Conservation (phyloP, 2,797 vertebrate genomes). For the Onychomys leucogaster region DNA sequence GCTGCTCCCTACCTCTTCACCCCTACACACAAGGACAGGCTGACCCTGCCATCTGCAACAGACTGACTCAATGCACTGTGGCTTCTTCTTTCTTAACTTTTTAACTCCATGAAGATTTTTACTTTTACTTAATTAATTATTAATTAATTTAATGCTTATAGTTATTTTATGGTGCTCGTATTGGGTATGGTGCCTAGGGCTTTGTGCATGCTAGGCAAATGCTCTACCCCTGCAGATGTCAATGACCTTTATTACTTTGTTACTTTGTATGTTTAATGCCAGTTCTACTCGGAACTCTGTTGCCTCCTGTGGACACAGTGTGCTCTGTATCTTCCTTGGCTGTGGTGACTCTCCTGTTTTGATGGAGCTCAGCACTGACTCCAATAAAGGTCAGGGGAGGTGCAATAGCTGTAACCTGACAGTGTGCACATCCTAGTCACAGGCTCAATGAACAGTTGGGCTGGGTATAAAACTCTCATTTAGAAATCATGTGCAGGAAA, state of each 20-base stretch:
- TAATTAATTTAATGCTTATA: background rate
- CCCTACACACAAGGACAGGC: too few relatives aligned
- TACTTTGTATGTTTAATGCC: background rate
- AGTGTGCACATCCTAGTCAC: too few relatives aligned
- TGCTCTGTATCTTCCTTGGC: fast-evolving
- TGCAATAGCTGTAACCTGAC: background rate
- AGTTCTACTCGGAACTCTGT: background rate
- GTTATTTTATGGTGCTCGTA: background rate
- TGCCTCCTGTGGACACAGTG: background rate
- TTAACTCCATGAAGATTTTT: background rate
- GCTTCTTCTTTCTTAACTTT: background rate
- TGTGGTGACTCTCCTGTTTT: background rate
- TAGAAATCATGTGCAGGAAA: background rate
- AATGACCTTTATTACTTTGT: background rate
- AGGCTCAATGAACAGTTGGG: fast-evolving
- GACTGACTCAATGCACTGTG: fast-evolving
- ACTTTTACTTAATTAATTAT: background rate
- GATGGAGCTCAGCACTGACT: background rate
- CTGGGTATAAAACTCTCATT: background rate
- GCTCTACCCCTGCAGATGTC: background rate
- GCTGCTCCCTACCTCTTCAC: background rate
- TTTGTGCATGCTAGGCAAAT: background rate
- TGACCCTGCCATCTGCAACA: fast-evolving
- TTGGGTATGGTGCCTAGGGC: background rate
- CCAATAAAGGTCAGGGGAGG: background rate